These are phyloP conservation scores for Alsophila aescularia DNA, from an alignment of 2,888 invertebrate genomes.

Conservation along the genomic window DNA sequence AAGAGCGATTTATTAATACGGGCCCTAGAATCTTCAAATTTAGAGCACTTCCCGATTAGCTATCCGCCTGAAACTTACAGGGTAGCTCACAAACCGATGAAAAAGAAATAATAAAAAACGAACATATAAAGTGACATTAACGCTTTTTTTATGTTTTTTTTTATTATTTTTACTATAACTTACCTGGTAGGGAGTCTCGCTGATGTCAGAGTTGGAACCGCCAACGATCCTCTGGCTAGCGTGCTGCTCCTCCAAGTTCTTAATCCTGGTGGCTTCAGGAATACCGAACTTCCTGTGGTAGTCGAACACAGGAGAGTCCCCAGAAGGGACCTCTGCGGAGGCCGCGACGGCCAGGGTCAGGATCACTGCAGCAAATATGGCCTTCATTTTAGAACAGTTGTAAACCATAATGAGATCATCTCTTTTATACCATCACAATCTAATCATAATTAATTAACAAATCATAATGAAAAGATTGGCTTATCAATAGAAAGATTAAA, in stretches of 20 bases:
- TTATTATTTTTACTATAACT: no score
- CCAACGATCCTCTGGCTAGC: constrained; percentile 54
- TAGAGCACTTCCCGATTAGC: no score
- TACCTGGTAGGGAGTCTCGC: constrained; percentile 62
- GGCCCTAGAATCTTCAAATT: no score
- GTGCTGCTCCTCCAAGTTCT: constrained; percentile 44
- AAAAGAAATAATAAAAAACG: no score
- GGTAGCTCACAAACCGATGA: no score
- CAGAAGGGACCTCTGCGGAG: constrained; percentile 38
- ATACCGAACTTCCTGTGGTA: constrained; percentile 61
- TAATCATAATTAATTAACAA: constrained; percentile 19
- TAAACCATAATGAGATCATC: background rate
- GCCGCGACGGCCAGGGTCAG: constrained; percentile 46
- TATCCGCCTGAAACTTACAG: no score
- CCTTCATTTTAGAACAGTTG: constrained; percentile 41
- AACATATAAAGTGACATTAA: no score
- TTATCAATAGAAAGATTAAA: background rate
- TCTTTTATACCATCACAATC: constrained; percentile 26
- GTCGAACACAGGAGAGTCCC: constrained; percentile 42
- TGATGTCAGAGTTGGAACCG: constrained; percentile 50
- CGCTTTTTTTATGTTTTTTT: no score
- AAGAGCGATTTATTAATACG: no score
- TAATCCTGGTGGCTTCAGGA: constrained; percentile 50
- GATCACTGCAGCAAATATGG: constrained; percentile 37
- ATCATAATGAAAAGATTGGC: background rate